Conservation (phyloP, 2,888 invertebrate species). For the Pedicia rivosa region DNA sequence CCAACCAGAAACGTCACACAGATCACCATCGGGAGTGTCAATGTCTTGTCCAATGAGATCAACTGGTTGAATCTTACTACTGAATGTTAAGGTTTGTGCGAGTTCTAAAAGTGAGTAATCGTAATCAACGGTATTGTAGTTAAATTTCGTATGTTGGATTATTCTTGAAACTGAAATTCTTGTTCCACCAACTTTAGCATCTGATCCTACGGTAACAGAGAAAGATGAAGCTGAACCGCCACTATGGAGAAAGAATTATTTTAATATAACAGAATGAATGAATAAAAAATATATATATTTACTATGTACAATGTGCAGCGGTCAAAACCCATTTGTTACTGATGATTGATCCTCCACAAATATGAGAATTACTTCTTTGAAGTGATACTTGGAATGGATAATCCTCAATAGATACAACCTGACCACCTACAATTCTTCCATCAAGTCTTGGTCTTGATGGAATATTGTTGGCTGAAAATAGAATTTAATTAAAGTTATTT, state of each 20-base stretch:
- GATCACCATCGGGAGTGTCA: not conserved
- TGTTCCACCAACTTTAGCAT: not conserved
- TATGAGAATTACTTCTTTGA: conserved; percentile 16
- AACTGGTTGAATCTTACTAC: not conserved
- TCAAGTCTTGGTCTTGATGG: too few species aligned
- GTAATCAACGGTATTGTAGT: not conserved
- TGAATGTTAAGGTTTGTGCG: not conserved
- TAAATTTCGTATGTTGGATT: not conserved
- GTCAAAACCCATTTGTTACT: conserved; percentile 3
- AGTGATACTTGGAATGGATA: conserved; percentile 33
- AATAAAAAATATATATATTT: not conserved
- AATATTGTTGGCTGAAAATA: too few species aligned
- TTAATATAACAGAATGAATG: not conserved
- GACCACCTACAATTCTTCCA: conserved; percentile 32
- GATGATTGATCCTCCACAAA: conserved; percentile 6
- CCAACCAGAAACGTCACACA: conserved; percentile 1
- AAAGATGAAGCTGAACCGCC: not conserved
- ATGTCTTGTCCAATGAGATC: not conserved
- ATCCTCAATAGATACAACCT: conserved; percentile 22
- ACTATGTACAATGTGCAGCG: conserved; percentile 4
- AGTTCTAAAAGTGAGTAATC: not conserved
- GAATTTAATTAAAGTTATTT: too few species aligned
- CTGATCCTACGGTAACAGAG: not conserved
- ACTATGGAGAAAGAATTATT: not conserved
- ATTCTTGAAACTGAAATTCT: not conserved